Base-by-base conservation (phyloP, 2,113 vertebrate species). In the Gasterosteus nipponicus region DNA sequence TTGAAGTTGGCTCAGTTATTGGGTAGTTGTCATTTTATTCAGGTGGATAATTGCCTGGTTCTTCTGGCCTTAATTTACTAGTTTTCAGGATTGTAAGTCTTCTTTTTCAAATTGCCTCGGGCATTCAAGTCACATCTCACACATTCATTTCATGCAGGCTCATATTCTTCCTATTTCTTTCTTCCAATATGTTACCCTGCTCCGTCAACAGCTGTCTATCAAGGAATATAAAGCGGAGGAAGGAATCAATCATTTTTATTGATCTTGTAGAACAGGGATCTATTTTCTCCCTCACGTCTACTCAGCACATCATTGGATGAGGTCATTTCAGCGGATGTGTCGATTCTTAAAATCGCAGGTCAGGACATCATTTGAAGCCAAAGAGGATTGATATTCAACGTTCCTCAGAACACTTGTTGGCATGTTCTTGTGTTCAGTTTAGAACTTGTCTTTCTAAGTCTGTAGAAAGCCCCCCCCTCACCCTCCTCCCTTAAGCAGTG, bases 131-230 rank as follows among this genome's bases (percentile, higher is more conserved):
- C 14, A 16, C 19, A 53, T 26, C 10, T 56, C 11, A 14, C 22
- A 22, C 22, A 6, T 56, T 54, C 3, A 54, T 54, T 26, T 26
- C n/a, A 26, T 54, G 12, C 22, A 26, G 53, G 53, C 53, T 54
- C 22, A 26, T 54, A 26, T 53, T n/a, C n/a, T 51, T 42, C 11
- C 11, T 5, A 11, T 42, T 42, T 2, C 7, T 41, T 42, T 42
- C 11, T 42, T 42, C 10, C 9, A 41, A 18, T 16, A 77, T 46
- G 18, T 44, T 67, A 0, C 47, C 10, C 35, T 33, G 38, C 54
- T 68, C 22, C 49, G 51, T 26, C 58, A 56, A 60, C 47, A 68
- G 57, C 58, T 86, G 70, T 73, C 65, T 49, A 54, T 75, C 31
- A 63, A 60, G 29, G 7, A 9, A 22, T 42, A 0, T 9, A 35